phyloP scores from a whole-genome alignment of 2,888 invertebrate species.

The Willowsia nigromaculata region DNA sequence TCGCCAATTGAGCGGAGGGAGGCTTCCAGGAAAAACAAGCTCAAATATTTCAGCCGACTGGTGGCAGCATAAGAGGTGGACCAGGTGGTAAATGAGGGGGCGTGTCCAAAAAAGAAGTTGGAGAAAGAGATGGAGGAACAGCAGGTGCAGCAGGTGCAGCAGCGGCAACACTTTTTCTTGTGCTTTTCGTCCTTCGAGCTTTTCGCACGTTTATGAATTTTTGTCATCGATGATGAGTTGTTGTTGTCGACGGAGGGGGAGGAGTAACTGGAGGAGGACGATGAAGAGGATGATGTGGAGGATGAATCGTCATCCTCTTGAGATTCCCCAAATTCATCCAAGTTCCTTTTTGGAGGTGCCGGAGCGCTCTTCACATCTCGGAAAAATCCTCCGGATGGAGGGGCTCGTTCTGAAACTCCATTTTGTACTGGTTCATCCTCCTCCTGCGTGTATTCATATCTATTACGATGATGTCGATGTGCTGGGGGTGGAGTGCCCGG shows the following conservation, averaged over 20 bases:
- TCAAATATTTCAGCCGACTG: slow-evolving; percentile 1
- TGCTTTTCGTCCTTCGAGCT: neutral
- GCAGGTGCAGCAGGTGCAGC: neutral
- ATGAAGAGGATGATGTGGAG: too few relatives aligned
- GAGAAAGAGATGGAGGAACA: neutral
- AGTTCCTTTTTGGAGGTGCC: neutral
- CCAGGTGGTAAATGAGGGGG: slow-evolving; percentile 54
- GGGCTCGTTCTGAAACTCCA: too few relatives aligned
- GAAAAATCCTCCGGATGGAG: too few relatives aligned
- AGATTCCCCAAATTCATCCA: neutral
- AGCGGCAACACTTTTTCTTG: neutral
- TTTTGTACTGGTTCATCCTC: too few relatives aligned
- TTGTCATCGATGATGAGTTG: neutral
- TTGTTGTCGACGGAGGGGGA: neutral
- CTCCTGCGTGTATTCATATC: neutral
- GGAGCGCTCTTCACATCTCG: slow-evolving; percentile 62
- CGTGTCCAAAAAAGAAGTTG: slow-evolving; percentile 49
- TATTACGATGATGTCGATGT: neutral
- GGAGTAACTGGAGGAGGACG: neutral
- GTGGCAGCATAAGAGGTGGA: slow-evolving; percentile 6
- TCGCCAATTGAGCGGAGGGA: slow-evolving; percentile 64
- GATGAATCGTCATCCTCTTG: neutral
- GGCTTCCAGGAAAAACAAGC: slow-evolving; percentile 31
- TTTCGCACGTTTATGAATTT: neutral
- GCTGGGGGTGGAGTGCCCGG: neutral